A percentile compares a stretch with the other conserved stretches of the same genome.
phyloP scores from a whole-genome alignment of 2,888 invertebrate species.

The Acanthosepion esculentum region DNA sequence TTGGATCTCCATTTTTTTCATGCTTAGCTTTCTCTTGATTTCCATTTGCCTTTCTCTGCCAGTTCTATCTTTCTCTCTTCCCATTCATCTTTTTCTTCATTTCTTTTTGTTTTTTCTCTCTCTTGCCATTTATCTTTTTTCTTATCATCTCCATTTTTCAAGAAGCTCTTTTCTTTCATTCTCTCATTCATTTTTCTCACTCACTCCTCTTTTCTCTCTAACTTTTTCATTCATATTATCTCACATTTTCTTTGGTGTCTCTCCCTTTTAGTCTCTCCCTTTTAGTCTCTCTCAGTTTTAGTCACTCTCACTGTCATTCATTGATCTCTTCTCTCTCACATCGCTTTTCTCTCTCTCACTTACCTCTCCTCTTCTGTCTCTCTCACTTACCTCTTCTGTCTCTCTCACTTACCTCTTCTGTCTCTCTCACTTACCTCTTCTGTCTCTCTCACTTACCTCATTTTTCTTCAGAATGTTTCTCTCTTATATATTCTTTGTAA shows the following conservation, averaged over 20 bases:
- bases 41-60: not conserved
- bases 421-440: not conserved
- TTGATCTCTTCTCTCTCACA: not conserved
- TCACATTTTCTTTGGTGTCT: not conserved
- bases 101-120: not conserved
- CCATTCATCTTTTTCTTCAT: not conserved
- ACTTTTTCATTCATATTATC: not conserved
- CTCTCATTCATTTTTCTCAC: too few species aligned
- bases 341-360: not conserved
- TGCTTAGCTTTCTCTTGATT: not conserved
- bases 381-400: not conserved
- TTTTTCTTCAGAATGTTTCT: not conserved
- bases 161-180: too few species aligned
- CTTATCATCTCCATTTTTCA: not conserved
- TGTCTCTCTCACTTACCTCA: not conserved
- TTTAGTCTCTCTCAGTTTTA: not conserved
- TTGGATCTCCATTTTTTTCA: not conserved
- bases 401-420: not conserved
- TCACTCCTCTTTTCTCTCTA: not conserved
- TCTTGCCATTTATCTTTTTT: not conserved
- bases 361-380: accelerated
- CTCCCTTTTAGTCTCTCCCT: too few species aligned
- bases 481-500: not conserved
- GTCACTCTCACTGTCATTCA: not conserved
- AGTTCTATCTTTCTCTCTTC: not conserved